These are phyloP conservation scores for Pteropus alecto DNA, from an alignment of 2,113 vertebrate species.

Conservation along the genomic window DNA sequence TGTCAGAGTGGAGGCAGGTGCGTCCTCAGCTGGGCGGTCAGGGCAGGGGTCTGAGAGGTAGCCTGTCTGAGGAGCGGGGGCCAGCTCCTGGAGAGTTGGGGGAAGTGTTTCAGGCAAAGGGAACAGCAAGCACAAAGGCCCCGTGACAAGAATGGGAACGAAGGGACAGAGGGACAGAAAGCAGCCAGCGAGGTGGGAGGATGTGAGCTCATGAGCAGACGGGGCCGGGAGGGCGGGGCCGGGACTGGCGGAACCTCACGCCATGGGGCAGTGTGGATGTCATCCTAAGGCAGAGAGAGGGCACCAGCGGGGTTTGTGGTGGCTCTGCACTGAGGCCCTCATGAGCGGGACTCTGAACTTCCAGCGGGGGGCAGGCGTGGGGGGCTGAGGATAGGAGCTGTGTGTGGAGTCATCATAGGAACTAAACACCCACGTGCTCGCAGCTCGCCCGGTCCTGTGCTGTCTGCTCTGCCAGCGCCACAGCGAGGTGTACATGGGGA, in stretches of 20 bases:
- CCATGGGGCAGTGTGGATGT: accelerated
- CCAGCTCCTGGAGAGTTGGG: background rate
- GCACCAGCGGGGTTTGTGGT: accelerated
- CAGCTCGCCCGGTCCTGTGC: accelerated
- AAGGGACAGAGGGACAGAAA: too few relatives aligned
- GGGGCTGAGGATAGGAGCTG: background rate
- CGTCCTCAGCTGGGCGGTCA: background rate
- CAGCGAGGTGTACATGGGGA: background rate
- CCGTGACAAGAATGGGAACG: background rate
- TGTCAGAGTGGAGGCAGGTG: background rate
- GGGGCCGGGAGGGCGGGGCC: background rate
- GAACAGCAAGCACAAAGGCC: background rate
- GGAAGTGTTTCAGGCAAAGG: background rate
- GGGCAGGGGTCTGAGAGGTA: background rate
- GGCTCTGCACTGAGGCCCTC: background rate
- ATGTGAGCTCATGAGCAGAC: background rate
- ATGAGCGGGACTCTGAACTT: background rate
- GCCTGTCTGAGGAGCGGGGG: background rate
- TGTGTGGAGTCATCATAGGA: background rate
- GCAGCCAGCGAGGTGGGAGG: background rate
- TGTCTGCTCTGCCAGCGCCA: background rate
- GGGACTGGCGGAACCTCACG: background rate
- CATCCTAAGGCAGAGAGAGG: background rate
- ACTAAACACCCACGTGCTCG: accelerated
- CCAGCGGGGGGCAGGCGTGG: too few relatives aligned